Evolutionary conservation across 2,113 vertebrate genomes (phyloP).

Genomic region (Tautogolabrus adspersus): DNA sequence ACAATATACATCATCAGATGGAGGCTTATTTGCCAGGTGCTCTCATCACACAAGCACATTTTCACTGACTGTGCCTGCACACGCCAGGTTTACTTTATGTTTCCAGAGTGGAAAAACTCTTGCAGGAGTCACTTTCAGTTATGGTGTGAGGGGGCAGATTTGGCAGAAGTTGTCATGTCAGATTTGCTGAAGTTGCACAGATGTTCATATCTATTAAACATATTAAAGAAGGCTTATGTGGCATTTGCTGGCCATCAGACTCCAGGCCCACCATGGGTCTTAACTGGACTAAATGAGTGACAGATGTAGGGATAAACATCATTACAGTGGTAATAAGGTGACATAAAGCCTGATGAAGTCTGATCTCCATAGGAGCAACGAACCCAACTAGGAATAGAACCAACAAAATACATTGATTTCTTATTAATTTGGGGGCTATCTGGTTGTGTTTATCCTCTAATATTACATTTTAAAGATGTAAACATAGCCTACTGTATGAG

Average conservation of each 20-base stretch:
- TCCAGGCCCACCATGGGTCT: slow-evolving; percentile 13
- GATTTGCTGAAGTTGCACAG: slow-evolving; percentile 40
- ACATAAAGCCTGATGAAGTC: slow-evolving; percentile 9
- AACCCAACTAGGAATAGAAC: background rate
- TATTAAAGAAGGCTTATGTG: slow-evolving; percentile 37
- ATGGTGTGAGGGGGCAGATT: slow-evolving; percentile 13
- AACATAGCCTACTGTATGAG: no score
- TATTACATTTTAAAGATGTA: background rate
- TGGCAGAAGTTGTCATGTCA: slow-evolving; percentile 7
- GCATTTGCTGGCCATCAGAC: slow-evolving; percentile 25
- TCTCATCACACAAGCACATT: slow-evolving; percentile 28
- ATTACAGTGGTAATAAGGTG: slow-evolving; percentile 6
- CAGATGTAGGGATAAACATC: slow-evolving; percentile 57
- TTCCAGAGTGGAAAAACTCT: background rate
- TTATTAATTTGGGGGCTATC: background rate
- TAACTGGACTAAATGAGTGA: slow-evolving; percentile 10
- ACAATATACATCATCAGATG: slow-evolving; percentile 4
- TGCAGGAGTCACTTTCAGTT: slow-evolving; percentile 4
- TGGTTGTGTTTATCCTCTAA: background rate
- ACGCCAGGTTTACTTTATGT: background rate
- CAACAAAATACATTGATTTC: background rate
- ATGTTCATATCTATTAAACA: slow-evolving; percentile 48
- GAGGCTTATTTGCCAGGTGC: slow-evolving; percentile 21
- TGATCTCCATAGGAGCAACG: background rate
- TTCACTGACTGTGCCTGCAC: background rate